Conservation (phyloP, 2,113 vertebrate genomes). For the Promerops cafer region DNA sequence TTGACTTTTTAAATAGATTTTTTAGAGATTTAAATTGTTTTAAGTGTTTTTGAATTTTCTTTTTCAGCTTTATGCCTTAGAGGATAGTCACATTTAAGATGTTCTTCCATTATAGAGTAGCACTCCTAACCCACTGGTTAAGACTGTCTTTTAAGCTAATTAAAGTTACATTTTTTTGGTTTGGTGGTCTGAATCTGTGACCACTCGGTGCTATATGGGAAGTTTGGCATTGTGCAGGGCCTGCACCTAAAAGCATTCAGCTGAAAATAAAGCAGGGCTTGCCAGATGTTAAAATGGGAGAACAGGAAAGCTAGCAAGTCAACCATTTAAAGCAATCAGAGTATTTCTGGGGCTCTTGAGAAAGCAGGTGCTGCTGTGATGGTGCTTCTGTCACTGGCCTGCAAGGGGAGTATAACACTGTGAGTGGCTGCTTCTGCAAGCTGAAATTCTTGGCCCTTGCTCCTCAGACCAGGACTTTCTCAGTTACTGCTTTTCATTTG, state of each 20-base stretch:
- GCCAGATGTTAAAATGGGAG: neutral
- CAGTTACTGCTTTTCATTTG: neutral
- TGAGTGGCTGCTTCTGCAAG: neutral
- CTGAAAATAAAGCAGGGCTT: neutral
- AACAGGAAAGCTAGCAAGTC: neutral
- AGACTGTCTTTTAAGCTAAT: neutral
- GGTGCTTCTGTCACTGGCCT: neutral
- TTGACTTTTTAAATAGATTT: neutral
- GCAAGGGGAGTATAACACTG: neutral
- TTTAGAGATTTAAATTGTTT: neutral
- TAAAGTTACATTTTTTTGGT: neutral
- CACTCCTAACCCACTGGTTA: neutral
- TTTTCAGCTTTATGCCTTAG: neutral
- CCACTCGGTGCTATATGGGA: accelerated
- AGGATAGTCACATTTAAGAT: neutral
- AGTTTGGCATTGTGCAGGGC: neutral
- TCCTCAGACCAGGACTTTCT: neutral
- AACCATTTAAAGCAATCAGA: neutral
- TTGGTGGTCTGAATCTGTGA: neutral
- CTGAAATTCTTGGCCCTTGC: neutral
- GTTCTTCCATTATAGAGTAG: neutral
- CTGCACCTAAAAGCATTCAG: neutral
- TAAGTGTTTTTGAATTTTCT: neutral
- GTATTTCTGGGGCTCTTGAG: neutral
- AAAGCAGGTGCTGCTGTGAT: neutral